phyloP scores from a whole-genome alignment of 2,888 invertebrate species.

The Pantelozetes paolii region DNA sequence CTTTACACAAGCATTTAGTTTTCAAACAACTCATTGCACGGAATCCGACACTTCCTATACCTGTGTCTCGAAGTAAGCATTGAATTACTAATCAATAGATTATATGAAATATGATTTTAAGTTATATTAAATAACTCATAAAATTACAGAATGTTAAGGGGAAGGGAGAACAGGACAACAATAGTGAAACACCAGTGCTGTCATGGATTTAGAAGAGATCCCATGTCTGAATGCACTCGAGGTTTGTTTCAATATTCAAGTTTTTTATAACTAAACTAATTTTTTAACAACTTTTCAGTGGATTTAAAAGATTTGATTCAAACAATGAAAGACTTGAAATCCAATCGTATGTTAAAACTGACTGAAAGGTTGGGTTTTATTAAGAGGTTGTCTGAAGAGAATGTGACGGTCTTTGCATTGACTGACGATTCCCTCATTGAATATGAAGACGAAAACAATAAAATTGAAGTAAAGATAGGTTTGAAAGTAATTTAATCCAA shows the following conservation, averaged over 20 bases:
- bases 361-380: slow-evolving; percentile 39
- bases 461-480: slow-evolving; percentile 43
- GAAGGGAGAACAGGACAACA: slow-evolving; percentile 61
- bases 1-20: slow-evolving; percentile 45
- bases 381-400: slow-evolving; percentile 41
- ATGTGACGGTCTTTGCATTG: slow-evolving; percentile 56
- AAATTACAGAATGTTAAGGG: slow-evolving; percentile 57
- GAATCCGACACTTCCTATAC: slow-evolving; percentile 55
- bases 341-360: slow-evolving; percentile 50
- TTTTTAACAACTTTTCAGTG: slow-evolving; percentile 52
- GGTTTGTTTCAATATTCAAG: slow-evolving; percentile 46
- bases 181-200: slow-evolving; percentile 66
- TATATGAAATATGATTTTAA: background rate
- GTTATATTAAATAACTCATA: background rate
- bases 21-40: slow-evolving; percentile 47
- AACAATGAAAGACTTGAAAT: slow-evolving; percentile 60
- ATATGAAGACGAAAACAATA: slow-evolving; percentile 47
- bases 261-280: too few relatives aligned
- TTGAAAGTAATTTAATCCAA: too few relatives aligned
- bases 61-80: slow-evolving; percentile 54
- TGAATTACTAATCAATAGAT: background rate
- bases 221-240: slow-evolving; percentile 55
- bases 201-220: slow-evolving; percentile 60
- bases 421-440: slow-evolving; percentile 55
- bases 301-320: slow-evolving; percentile 58